A percentile compares a stretch with the other conserved stretches of the same genome.
Evolutionary conservation across 2,113 vertebrate species (phyloP).

Genomic region (Poicephalus gulielmi): DNA sequence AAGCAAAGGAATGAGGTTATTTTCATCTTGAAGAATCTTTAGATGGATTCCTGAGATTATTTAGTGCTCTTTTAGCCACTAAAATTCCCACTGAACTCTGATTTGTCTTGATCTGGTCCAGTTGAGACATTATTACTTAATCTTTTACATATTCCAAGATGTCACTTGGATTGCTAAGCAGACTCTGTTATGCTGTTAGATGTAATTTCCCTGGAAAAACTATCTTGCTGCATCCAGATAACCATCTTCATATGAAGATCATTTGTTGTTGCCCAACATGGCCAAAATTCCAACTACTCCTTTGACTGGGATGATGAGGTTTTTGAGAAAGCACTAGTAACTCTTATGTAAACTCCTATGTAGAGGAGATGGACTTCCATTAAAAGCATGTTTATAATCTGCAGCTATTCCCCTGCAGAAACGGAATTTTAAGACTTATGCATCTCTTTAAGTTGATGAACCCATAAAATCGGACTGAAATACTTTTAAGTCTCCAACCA

Average conservation of each 20-base stretch:
- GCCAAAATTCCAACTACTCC: not conserved
- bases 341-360: not conserved
- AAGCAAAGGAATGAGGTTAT: not conserved
- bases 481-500: not conserved
- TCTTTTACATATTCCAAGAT: conserved; percentile 37
- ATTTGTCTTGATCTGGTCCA: conserved; percentile 35
- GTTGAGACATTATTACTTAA: conserved; percentile 34
- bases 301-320: not conserved
- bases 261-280: conserved; percentile 16
- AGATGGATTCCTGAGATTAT: conserved; percentile 41
- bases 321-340: conserved; percentile 3
- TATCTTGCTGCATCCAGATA: conserved; percentile 8
- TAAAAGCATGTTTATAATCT: not conserved
- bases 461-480: not conserved
- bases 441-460: not conserved
- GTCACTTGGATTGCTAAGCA: conserved; percentile 29
- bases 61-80: conserved; percentile 4
- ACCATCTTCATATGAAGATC: not conserved
- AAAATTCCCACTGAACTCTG: conserved; percentile 12
- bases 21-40: conserved; percentile 36
- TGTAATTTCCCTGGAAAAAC: not conserved
- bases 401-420: not conserved
- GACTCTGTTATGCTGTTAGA: not conserved
- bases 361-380: not conserved
- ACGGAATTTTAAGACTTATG: not conserved